These are phyloP conservation scores for Entomobrya proxima DNA, from an alignment of 2,888 invertebrate genomes.

Conservation along the genomic window DNA sequence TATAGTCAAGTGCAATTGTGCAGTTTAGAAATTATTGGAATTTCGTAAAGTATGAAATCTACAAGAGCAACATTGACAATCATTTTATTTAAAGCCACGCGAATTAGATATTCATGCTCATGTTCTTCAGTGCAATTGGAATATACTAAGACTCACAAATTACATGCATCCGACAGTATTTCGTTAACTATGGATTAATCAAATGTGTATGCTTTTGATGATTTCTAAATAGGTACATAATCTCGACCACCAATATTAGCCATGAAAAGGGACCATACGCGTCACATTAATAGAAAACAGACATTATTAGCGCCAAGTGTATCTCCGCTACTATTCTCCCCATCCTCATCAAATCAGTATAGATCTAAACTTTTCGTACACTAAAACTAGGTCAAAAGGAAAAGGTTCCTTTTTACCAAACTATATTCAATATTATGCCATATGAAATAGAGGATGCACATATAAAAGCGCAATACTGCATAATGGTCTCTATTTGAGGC, in stretches of 20 bases:
- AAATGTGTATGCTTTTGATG: no score
- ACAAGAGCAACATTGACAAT: conserved; percentile 33
- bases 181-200: no score
- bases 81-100: conserved; percentile 12
- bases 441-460: neutral
- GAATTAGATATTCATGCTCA: neutral
- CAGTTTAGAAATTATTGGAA: conserved; percentile 15
- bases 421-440: no score
- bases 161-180: no score
- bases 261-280: neutral
- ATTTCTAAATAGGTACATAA: no score
- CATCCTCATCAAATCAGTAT: conserved; percentile 17
- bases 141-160: no score
- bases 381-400: conserved; percentile 66
- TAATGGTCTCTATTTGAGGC: conserved; percentile 9
- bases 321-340: conserved; percentile 12
- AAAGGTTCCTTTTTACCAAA: conserved; percentile 46
- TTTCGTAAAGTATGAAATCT: neutral
- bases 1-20: neutral
- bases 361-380: conserved; percentile 23
- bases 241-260: neutral
- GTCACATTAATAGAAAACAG: neutral
- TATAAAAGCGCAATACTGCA: neutral
- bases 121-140: no score
- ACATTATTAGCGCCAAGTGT: conserved; percentile 10